Percentiles rank a stretch among this genome's conserved stretches.
Evolutionary conservation across 1,140 invertebrate species (phyloP).

Genomic region (Drosophila bocki): DNA sequence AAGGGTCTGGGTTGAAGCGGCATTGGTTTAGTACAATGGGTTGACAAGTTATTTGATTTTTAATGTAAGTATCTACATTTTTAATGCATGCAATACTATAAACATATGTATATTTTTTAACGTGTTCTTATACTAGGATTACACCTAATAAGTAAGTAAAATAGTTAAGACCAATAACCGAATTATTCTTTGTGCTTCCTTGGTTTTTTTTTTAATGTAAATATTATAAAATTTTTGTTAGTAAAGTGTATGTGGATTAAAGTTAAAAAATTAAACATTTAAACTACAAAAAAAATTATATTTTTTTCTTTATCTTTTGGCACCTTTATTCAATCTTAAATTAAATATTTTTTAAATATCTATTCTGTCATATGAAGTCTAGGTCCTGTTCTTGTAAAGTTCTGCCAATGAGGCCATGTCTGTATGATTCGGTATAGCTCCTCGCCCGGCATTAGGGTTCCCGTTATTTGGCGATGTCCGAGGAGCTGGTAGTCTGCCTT

Average conservation of each 20-base stretch:
- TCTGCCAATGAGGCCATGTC: slow-evolving; percentile 87
- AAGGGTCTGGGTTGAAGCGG: neutral
- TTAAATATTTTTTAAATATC: neutral
- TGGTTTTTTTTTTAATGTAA: neutral
- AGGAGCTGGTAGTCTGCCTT: slow-evolving; percentile 87
- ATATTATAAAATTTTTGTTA: neutral
- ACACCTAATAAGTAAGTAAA: neutral
- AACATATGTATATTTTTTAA: neutral
- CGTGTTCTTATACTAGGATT: too few relatives aligned
- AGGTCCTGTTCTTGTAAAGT: slow-evolving; percentile 12
- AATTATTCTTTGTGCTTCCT: neutral
- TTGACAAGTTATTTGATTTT: neutral
- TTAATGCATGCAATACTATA: neutral
- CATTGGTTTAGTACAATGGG: slow-evolving; percentile 9
- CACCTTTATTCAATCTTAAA: slow-evolving; percentile 31
- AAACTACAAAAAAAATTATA: neutral
- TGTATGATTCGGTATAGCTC: slow-evolving; percentile 87
- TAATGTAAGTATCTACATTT: neutral
- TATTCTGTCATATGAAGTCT: slow-evolving; percentile 25
- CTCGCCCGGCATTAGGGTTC: slow-evolving; percentile 88
- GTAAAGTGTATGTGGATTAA: neutral
- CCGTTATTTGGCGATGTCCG: slow-evolving; percentile 88
- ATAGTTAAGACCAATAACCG: neutral
- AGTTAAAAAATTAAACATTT: neutral
- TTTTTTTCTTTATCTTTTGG: neutral